phyloP scores from a whole-genome alignment of 2,888 invertebrate genomes.

The Acronicta psi region DNA sequence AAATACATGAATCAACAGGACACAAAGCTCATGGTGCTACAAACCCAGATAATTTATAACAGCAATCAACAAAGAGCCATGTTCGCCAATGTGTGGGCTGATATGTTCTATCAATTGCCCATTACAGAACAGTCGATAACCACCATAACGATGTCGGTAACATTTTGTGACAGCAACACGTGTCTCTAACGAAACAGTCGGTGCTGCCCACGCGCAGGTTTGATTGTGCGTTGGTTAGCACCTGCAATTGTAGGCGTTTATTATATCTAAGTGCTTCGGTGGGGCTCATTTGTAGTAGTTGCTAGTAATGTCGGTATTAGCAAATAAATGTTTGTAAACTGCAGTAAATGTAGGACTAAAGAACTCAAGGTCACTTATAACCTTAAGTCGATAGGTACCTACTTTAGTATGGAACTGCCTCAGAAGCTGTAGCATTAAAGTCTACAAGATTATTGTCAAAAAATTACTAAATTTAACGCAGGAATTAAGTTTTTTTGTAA shows the following conservation, averaged over 20 bases:
- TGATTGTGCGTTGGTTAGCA: constrained; percentile 23
- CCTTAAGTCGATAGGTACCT: too few species aligned
- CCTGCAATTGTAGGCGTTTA: constrained; percentile 36
- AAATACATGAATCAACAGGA: too few species aligned
- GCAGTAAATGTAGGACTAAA: too few species aligned
- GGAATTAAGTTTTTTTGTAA: too few species aligned
- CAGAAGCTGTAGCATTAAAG: too few species aligned
- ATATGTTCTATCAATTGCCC: constrained; percentile 3
- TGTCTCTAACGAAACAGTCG: constrained; percentile 33
- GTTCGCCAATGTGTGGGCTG: constrained; percentile 4
- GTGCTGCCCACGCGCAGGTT: constrained; percentile 46
- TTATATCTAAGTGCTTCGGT: constrained; percentile 17
- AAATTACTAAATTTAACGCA: too few species aligned
- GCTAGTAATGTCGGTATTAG: constrained; percentile 12
- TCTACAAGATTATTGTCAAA: too few species aligned
- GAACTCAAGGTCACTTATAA: too few species aligned
- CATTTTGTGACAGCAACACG: constrained; percentile 29
- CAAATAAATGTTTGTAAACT: background rate
- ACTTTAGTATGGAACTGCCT: too few species aligned
- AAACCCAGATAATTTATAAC: background rate
- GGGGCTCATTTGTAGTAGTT: constrained; percentile 12
- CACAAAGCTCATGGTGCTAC: background rate
- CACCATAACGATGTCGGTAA: constrained; percentile 30
- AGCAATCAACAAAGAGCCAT: background rate
- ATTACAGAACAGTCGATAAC: constrained; percentile 41